A percentile compares a stretch with the other conserved stretches of the same genome.
Evolutionary conservation across 2,113 vertebrate species (phyloP).

Genomic region (Trogon melanurus): DNA sequence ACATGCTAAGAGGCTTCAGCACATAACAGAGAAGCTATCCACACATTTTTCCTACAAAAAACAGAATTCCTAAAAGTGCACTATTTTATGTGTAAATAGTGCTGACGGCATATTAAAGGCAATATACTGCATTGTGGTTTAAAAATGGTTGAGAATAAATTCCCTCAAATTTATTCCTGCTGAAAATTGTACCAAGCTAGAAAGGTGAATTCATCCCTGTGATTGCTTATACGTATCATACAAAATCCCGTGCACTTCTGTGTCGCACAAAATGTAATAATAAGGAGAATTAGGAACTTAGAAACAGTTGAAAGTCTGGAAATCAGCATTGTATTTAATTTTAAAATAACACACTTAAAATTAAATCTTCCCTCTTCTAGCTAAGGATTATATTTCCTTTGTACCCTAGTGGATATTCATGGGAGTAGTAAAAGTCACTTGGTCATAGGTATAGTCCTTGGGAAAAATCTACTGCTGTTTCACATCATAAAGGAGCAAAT

Average conservation of each 20-base stretch:
- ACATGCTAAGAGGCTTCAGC: neutral
- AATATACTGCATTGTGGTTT: neutral
- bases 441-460: neutral
- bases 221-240: neutral
- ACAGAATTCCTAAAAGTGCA: neutral
- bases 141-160: neutral
- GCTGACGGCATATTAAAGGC: neutral
- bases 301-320: neutral
- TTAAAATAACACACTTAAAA: neutral
- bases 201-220: neutral
- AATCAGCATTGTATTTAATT: neutral
- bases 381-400: neutral
- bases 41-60: neutral
- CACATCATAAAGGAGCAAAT: neutral
- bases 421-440: neutral
- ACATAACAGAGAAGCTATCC: neutral
- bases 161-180: neutral
- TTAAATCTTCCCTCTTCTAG: neutral
- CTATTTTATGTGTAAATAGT: neutral
- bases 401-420: neutral
- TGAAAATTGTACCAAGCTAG: neutral
- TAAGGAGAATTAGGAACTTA: neutral
- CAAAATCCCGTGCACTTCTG: neutral
- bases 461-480: neutral
- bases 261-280: neutral